Base-by-base conservation (phyloP, 1,140 invertebrate genomes). In the Drosophila ohnishii region DNA sequence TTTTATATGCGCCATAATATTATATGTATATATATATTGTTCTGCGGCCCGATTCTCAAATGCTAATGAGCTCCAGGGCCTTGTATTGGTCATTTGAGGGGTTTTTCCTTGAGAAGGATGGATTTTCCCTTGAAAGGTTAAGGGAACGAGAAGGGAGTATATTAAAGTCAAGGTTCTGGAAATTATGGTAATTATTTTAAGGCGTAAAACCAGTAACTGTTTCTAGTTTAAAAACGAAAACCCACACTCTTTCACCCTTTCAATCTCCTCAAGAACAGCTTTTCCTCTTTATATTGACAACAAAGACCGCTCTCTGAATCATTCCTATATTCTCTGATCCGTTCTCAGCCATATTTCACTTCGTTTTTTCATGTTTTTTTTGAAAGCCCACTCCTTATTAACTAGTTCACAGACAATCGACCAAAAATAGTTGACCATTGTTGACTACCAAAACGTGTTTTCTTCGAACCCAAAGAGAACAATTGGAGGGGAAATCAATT, bases 401-500 rank as follows among this genome's bases (percentile, higher is more conserved):
- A 59, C 64, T 83, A 45, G 75, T 80, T 58, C 65, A 75, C 57
- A 84, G 64, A 76, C 71, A 62, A 80, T 51, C 40, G 37, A 28
- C 55, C 73, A 44, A 72, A 55, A 53, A 76, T 50, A 37, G 63
- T 71, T 77, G 75, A 64, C 71, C 78, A 79, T 79, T 86, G 82
- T 86, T 79, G 78, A 39, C 40, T 51, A 32, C 63, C 25, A 59
- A 82, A 87, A 87, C 83, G 71, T 76, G 83, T 87, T 87, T 88
- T 56, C 50, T 77, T 83, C 76, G 40, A 61, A n/a, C 25, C 35
- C n/a, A 30, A 35, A 32, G 58, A 86, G 74, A 86, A 85, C 74
- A 81, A 86, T 85, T 78, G 80, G 44, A 61, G 72, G 56, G 60
- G 65, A 63, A 73, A 84, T 84, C 61, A 84, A 84, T 83, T 84